Base-by-base conservation (phyloP, 2,888 invertebrate species). In the Scaptomyza tumidula region DNA sequence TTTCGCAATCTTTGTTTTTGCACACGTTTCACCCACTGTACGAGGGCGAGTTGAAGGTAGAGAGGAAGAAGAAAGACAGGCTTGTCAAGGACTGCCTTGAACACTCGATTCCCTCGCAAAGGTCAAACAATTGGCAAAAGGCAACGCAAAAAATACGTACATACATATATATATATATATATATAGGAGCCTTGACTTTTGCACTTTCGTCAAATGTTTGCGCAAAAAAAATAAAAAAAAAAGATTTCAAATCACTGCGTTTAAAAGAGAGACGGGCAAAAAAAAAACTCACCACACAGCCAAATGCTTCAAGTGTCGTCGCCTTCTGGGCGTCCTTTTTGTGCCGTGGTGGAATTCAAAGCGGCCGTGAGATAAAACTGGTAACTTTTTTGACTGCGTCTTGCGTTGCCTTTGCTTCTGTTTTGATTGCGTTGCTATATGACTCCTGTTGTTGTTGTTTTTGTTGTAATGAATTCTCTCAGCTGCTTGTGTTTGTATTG, bases 131-230 rank as follows among this genome's bases (percentile, higher is more conserved):
- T 62, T 55, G 63, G 58, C 68, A 55, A 39, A 52, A 16, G 44
- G 39, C 52, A 52, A 52, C 11, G 44, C 55, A 53, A 61, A 72
- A 73, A n/a, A 27, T 5, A n/a, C 14, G 6, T 6, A 7, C 6
- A 39, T 6, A 9, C 9, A 33, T 19, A 19, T 19, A 19, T 19
- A 19, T 2, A 19, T 19, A 2, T 19, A 19, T 19, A 2, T 19
- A 19, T 14, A 7, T 27, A 11, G 52, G 52, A 87, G 81, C 85
- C 85, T 88, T 86, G 85, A 86, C 89, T 86, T 86, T 86, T 86
- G 81, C 87, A 86, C 89, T 86, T 80, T 76, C 62, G 35, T 55
- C 60, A 73, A 83, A 87, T 72, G 71, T 74, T 83, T 71, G 60
- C 64, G 46, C 48, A 37, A 45, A 52, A 55, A 62, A 6, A n/a